Conservation (phyloP, 37 sponge, comb jelly and placozoan species). For the Crambe crambe region DNA sequence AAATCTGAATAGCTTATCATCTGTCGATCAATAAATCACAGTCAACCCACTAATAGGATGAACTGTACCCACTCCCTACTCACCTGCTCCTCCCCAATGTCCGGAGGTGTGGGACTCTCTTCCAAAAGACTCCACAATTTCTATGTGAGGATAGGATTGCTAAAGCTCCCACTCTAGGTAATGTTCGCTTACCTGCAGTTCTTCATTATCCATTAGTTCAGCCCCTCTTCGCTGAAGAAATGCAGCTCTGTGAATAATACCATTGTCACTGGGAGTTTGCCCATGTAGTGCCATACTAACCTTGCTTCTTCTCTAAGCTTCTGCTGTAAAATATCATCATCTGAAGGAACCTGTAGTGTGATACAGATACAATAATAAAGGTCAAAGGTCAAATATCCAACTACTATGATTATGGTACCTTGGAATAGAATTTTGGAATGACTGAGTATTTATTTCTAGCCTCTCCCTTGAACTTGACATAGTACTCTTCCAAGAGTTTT, state of each 20-base stretch:
- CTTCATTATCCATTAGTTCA: slow-evolving; percentile 81
- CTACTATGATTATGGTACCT: slow-evolving; percentile 23
- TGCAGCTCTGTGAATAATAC: slow-evolving; percentile 35
- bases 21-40: slow-evolving; percentile 10
- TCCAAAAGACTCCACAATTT: slow-evolving; percentile 82
- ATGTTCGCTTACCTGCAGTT: slow-evolving; percentile 62
- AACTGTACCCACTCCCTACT: not conserved
- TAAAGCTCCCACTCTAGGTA: not conserved
- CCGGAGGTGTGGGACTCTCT: slow-evolving; percentile 77
- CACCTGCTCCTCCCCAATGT: slow-evolving; percentile 83
- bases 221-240: slow-evolving; percentile 68
- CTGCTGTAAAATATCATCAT: slow-evolving; percentile 80
- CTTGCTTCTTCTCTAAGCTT: slow-evolving; percentile 93
- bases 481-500: slow-evolving; percentile 54
- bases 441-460: slow-evolving; percentile 13
- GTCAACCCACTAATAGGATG: not conserved
- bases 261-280: not conserved
- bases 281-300: not conserved
- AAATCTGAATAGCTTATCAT: slow-evolving; percentile 83
- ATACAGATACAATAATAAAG: too few relatives aligned
- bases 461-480: slow-evolving; percentile 43
- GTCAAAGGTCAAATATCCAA: not conserved
- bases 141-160: slow-evolving; percentile 22
- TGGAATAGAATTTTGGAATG: slow-evolving; percentile 85
- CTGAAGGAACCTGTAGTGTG: slow-evolving; percentile 69